phyloP scores from a whole-genome alignment of 2,888 invertebrate species.

The Julus scandinavius region DNA sequence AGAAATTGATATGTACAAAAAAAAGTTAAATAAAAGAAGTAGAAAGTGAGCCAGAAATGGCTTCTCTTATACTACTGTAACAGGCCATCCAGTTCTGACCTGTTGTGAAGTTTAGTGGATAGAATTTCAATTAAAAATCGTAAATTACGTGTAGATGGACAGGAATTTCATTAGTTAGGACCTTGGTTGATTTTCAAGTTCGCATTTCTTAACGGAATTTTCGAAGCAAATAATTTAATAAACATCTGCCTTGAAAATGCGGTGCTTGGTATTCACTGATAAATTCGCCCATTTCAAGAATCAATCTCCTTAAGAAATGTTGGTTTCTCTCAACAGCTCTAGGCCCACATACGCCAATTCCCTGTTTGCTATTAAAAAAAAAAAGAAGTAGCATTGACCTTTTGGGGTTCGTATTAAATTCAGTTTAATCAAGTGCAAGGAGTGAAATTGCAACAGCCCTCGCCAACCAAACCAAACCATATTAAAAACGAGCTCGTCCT shows the following conservation, averaged over 20 bases:
- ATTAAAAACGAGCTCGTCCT: conserved; percentile 43
- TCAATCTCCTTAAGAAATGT: conserved; percentile 15
- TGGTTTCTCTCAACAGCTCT: neutral
- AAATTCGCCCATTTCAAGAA: conserved; percentile 40
- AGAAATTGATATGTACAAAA: too few species aligned
- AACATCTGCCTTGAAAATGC: neutral
- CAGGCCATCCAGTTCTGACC: too few species aligned
- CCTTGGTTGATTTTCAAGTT: neutral
- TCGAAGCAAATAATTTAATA: neutral
- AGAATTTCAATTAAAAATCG: neutral
- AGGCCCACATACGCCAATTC: neutral
- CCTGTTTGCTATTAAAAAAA: conserved; percentile 16
- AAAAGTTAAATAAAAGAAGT: too few species aligned
- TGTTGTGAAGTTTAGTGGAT: too few species aligned
- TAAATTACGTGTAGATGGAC: neutral
- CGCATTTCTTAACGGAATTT: neutral
- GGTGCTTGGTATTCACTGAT: neutral
- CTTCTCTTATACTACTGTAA: too few species aligned
- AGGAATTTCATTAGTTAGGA: neutral
- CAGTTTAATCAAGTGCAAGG: conserved; percentile 36
- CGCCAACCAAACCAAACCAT: neutral
- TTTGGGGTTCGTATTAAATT: conserved; percentile 18
- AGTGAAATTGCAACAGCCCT: neutral
- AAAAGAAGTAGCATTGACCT: conserved; percentile 39
- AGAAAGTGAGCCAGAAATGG: too few species aligned